Base-by-base conservation (phyloP, 1,140 invertebrate species). In the Temnothorax longispinosus region DNA sequence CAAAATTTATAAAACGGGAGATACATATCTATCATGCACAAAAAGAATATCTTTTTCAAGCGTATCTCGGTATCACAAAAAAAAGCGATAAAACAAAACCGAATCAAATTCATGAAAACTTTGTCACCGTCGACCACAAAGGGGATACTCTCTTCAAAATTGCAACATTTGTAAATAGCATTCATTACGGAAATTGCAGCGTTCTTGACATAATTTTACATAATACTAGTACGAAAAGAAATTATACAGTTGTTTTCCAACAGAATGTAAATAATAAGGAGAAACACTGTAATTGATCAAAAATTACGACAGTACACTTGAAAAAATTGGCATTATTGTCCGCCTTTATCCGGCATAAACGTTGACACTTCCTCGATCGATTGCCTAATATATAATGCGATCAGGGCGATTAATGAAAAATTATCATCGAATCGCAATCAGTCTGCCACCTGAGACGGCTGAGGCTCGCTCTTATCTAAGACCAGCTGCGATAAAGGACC, bases 401-500 rank as follows among this genome's bases (percentile, higher is more conserved):
- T 72, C 3, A 47, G 18, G 15, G 21, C 65, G 21, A 75, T 87
- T 86, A 78, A 81, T 81, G 65, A 89, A 62, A n/a, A 89, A 87
- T 74, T 71, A 87, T 7, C 64, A 65, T 84, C 65, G 52, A 77
- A 65, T 84, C 60, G 71, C 52, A 67, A 89, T 89, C 88, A 65
- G 64, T 87, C 56, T 82, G 62, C 41, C 54, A 77, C 72, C 77
- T 82, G 54, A 27, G n/a, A 35, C 54, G 72, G 76, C 77, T 82
- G 54, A 27, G n/a, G 44, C 64, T 87, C 71, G 7, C 3, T 62
- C 88, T 89, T 90, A 90, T 89, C 89, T 78, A 15, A 62, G 54
- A 56, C 72, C 87, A 86, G 76, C 60, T 86, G 69, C 78, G 78
- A 90, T 87, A 85, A 89, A 89, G 65, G 69, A 72, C 32, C n/a